Base-by-base conservation (phyloP, 2,888 invertebrate species). In the Cacoxenus indagator region DNA sequence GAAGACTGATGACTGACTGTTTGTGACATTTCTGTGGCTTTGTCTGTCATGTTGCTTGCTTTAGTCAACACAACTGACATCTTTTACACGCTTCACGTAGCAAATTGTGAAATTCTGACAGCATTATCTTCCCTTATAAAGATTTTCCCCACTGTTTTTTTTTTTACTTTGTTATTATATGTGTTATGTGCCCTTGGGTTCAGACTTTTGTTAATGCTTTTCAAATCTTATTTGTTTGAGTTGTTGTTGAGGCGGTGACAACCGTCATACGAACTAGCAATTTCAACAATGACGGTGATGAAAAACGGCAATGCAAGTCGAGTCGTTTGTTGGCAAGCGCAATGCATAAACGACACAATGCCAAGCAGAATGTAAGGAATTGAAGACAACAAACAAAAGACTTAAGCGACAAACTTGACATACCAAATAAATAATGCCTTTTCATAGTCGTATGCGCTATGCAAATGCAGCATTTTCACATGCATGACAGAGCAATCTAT, bases 21-120 rank as follows among this genome's bases (percentile, higher is more conserved):
- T n/a, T n/a, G n/a, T n/a, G n/a, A n/a, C n/a, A n/a, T n/a, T n/a
- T n/a, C n/a, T n/a, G n/a, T n/a, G n/a, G n/a, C n/a, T n/a, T n/a
- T n/a, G n/a, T n/a, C n/a, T n/a, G n/a, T n/a, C n/a, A n/a, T n/a
- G n/a, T n/a, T n/a, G n/a, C n/a, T n/a, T n/a, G n/a, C n/a, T 14
- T 27, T 24, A 26, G 22, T 55, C 26, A 8, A 55, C 27, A 61
- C 31, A 24, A 22, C 17, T 83, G 83, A 78, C 83, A 82, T 78
- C 73, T 77, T 83, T 81, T 82, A 76, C 77, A 81, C 80, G 81
- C 83, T 82, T 82, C 75, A 73, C 71, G 74, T 73, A 74, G 76
- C 81, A 81, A 77, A 78, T 81, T 81, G 79, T 82, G 83, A 82
- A 82, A 81, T 81, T 81, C 83, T 77, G 27, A 51, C 55, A 17